Percentiles rank a stretch among this genome's conserved stretches.
Conservation (phyloP, 2,888 invertebrate genomes). For the Chrysodeixis includens region DNA sequence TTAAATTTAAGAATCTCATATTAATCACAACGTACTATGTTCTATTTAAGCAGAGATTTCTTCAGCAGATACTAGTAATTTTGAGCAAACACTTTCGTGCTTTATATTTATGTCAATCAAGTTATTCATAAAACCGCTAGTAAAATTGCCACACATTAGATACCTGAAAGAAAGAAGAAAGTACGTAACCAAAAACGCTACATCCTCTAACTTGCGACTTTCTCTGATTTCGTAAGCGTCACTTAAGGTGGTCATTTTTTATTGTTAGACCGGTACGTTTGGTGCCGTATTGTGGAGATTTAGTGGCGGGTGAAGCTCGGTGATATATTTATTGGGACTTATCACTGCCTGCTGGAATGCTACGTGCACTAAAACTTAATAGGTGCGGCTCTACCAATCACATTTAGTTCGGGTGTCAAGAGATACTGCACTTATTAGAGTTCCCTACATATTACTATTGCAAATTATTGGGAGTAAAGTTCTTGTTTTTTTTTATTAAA, state of each 20-base stretch:
- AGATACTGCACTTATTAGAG: conserved; percentile 15
- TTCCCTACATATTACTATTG: too few species aligned
- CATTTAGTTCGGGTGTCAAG: conserved; percentile 32
- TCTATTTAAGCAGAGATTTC: too few species aligned
- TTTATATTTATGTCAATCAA: too few species aligned
- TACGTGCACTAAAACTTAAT: conserved; percentile 60
- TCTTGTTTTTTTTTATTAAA: too few species aligned
- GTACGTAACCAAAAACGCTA: conserved; percentile 17
- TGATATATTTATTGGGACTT: conserved; percentile 85
- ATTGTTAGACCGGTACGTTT: conserved; percentile 76
- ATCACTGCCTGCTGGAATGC: conserved; percentile 80
- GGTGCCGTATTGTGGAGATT: conserved; percentile 78
- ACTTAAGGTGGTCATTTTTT: conserved; percentile 82
- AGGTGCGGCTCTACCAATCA: conserved; percentile 58
- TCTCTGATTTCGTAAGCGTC: conserved; percentile 76
- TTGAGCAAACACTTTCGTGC: too few species aligned
- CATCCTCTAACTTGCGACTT: conserved; percentile 38
- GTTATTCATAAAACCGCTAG: too few species aligned
- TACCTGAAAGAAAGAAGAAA: too few species aligned
- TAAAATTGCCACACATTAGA: too few species aligned
- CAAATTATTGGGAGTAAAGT: too few species aligned
- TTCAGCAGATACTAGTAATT: too few species aligned
- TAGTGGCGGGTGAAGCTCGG: conserved; percentile 72
- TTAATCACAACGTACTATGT: too few species aligned
- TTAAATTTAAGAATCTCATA: too few species aligned